Evolutionary conservation across 2,797 vertebrate species (phyloP), one percentile per base, ranked within the genome.

Genomic region (Psittacula derbiana): DNA sequence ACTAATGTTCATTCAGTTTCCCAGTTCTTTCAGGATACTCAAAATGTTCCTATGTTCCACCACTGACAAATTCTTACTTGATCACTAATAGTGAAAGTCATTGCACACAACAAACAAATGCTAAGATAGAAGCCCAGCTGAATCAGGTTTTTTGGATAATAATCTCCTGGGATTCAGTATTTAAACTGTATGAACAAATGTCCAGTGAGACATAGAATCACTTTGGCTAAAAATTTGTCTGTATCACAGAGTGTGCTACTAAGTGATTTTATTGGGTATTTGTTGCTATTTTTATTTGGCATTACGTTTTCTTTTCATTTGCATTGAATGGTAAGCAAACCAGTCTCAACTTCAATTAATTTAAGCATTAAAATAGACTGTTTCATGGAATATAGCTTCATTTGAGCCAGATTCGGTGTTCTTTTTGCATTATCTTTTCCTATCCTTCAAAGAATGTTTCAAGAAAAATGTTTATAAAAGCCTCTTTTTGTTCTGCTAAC

Each of bases 401-500:
- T 82, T 92, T 69, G 31, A 93, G 50, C 44, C 58, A 67, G 46
- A 87, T 86, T 95, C 88, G 87, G 18, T 80, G 86, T 76, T 38
- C 23, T 79, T 97, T 90, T 93, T 94, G 44, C 64, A 83, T 88
- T 90, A 90, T 80, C 80, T 96, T 96, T 96, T 93, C 88, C 86
- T 94, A 83, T 82, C 74, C 71, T 96, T 89, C 86, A 82, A 95
- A 95, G 93, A 80, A 79, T 82, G 64, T 94, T 97, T 94, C 92
- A 86, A 96, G 93, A 97, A 96, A 95, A 95, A 96, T 97, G 91
- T 97, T 98, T 97, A 93, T 96, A 90, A 97, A 97, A 93, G 40
- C 19, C 78, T 76, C 74, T 67, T 93, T 93, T 96, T 94, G 92
- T 96, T 97, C 94, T 97, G 91, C 91, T 97, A 98, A 95, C 96